Base-by-base conservation (phyloP, 53 echinoderm and acorn worm species). In the Hippasteria phrygiana region DNA sequence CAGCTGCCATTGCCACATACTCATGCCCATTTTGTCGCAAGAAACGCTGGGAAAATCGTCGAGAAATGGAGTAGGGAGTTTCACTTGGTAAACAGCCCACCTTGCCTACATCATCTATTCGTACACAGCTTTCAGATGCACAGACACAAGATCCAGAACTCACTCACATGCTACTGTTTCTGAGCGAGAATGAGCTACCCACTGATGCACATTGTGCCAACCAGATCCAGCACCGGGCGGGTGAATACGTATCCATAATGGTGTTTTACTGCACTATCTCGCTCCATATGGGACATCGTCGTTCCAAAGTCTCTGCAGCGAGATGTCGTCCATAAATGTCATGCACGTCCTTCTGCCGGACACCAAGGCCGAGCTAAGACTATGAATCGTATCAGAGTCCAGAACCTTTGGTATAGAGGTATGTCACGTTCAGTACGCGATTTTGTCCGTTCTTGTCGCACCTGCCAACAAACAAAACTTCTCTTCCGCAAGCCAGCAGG, bases 341-440 rank as follows among this genome's bases (percentile, higher is more conserved):
- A 80, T 51, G 8, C 40, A 3, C 42, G 77, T 22, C 91, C 94
- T 13, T 55, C 72, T 5, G 88, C 81, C 1, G 91, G 88, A 10
- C 91, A 91, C 62, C 77, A 88, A 36, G 91, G 94, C 11, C 22
- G 88, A 55, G 79, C 78, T 28, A 94, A 94, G 50, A 94, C 94
- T 11, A 10, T 91, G 1, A 38, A 62, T 4, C 76, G 76, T 43
- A 40, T 91, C 31, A 93, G 62, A 54, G 22, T 39, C 53, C 37
- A 37, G 12, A 12, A 46, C 14, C 59, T 38, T 41, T 90, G 83
- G 90, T 83, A 83, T 82, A 71, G 55, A 2, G 54, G 62, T 1
- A 75, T 89, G 53, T 54, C 53, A 11, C 22, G 12, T 3, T 56
- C 72, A 11, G 74, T 90, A 31, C 82, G 73, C 20, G 55, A 26